Base-by-base conservation (phyloP, 2,113 vertebrate species). In the Columba livia region DNA sequence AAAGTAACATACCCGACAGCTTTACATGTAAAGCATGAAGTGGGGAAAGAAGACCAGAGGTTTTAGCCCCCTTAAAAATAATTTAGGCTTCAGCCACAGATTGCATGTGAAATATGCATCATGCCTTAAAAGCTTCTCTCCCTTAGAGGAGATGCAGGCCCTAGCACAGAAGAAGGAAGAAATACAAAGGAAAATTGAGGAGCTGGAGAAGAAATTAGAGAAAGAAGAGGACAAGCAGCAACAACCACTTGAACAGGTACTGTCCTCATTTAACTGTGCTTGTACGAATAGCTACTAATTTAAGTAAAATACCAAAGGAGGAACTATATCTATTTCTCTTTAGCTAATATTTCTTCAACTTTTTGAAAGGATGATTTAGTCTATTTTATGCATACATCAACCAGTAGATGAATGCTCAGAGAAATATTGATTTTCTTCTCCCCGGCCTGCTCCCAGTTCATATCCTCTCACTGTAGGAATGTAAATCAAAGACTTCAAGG, bases 111-210 rank as follows among this genome's bases (percentile, higher is more conserved):
- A 78, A 34, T 19, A 11, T 3, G 18, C 29, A 3, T 69, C 73
- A 40, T 69, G 29, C 19, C 57, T 96, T 67, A 89, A 11, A 54
- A 65, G 6, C 48, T 32, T 66, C 82, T 78, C 38, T 53, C 82
- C 42, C 82, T 85, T 78, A 98, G 98, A 98, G 4, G 98, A 98
- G 83, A 94, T 98, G 23, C 86, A 98, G 90, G 97, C 95, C 83
- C 97, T 97, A 94, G 97, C 96, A 56, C 84, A 94, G 69, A 96
- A 97, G 70, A 98, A 97, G 92, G 96, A 96, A 90, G 98, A 98
- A 87, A 97, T 98, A 97, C 96, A 96, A 74, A 96, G 85, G 72
- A 95, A 97, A 93, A 98, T 98, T 84, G 97, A 98, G 71, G 98
- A 98, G 56, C 96, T 98, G 96, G 98, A 98, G 67, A 98, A 96